phyloP scores from a whole-genome alignment of 2,113 vertebrate genomes.

The Onychostruthus taczanowskii region DNA sequence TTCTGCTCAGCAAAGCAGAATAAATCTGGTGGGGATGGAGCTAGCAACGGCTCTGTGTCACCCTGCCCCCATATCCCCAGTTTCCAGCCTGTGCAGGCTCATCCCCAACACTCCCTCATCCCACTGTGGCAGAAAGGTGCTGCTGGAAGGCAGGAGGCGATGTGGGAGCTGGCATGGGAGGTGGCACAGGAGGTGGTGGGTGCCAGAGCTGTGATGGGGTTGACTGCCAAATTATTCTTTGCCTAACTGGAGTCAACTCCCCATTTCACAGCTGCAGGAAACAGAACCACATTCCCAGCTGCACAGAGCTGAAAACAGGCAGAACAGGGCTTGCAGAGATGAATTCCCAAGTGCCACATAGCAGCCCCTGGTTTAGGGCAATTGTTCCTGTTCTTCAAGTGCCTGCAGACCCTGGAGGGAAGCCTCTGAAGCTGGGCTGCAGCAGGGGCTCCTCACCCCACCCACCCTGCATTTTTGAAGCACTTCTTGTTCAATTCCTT shows the following conservation, averaged over 20 bases:
- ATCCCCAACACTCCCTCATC: not conserved
- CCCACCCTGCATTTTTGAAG: not conserved
- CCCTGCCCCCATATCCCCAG: not conserved
- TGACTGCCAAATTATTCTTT: not conserved
- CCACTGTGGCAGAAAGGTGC: not conserved
- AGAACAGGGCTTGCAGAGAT: fast-evolving
- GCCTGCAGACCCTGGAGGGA: not conserved
- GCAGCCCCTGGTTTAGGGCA: not conserved
- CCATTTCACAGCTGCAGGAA: not conserved
- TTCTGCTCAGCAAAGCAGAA: conserved; percentile 37
- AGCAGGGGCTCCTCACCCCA: fast-evolving
- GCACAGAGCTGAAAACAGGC: not conserved
- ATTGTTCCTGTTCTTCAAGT: not conserved
- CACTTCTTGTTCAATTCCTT: not conserved
- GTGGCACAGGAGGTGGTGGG: not conserved
- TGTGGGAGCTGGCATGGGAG: not conserved
- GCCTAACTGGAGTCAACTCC: not conserved
- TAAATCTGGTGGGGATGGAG: not conserved
- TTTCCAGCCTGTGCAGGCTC: not conserved
- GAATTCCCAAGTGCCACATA: not conserved
- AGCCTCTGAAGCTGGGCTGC: not conserved
- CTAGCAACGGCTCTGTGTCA: not conserved
- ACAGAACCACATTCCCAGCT: not conserved
- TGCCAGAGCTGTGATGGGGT: not conserved
- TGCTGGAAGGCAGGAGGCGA: not conserved